Conservation (phyloP, 2,888 invertebrate species). For the Agrenia bidenticulata region DNA sequence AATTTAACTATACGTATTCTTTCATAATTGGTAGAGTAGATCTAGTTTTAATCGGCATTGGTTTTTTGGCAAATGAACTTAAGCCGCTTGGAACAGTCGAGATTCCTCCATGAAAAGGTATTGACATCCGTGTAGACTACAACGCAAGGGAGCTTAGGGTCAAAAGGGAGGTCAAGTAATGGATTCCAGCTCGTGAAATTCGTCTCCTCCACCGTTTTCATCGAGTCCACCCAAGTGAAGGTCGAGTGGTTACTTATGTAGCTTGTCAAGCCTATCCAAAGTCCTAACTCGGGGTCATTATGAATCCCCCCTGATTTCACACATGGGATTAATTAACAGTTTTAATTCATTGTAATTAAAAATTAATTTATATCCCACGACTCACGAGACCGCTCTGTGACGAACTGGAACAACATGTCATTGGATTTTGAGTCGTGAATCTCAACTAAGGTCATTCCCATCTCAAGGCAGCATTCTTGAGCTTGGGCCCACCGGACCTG, state of each 20-base stretch:
- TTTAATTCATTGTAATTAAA: no score
- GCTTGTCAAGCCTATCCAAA: conserved; percentile 16
- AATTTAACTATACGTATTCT: no score
- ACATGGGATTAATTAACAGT: neutral
- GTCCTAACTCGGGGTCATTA: neutral
- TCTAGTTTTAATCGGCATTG: no score
- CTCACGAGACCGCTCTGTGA: neutral
- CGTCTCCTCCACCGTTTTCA: neutral
- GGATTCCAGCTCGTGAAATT: neutral
- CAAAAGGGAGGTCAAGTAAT: neutral
- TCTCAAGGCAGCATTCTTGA: conserved; percentile 6
- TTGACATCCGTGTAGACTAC: neutral
- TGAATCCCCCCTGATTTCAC: neutral
- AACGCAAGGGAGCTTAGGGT: conserved; percentile 5
- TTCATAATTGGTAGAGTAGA: no score
- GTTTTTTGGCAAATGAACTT: conserved; percentile 9
- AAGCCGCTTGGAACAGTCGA: neutral
- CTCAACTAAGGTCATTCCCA: neutral
- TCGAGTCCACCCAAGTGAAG: conserved; percentile 5
- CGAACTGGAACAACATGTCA: neutral
- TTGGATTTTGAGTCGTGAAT: neutral
- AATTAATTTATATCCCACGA: no score
- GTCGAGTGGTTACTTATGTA: conserved; percentile 7
- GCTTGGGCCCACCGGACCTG: conserved; percentile 10
- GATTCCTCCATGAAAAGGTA: neutral